phyloP scores from a whole-genome alignment of 2,888 invertebrate genomes.

The Sinopyrophorus schimmeli region DNA sequence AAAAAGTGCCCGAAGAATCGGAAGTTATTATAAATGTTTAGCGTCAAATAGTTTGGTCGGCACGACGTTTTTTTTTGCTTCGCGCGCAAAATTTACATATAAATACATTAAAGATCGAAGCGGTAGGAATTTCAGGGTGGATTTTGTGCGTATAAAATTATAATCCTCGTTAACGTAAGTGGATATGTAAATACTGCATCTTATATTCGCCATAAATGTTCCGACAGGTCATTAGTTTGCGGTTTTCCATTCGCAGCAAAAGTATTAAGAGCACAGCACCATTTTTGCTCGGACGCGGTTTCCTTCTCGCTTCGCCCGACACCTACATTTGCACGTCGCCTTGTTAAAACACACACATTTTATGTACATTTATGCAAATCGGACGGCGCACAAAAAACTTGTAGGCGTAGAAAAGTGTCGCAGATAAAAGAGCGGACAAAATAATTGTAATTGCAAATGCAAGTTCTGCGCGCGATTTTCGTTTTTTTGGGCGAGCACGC shows the following conservation, averaged over 20 bases:
- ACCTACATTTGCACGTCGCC: slow-evolving; percentile 33
- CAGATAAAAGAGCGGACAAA: slow-evolving; percentile 29
- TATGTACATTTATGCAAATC: slow-evolving; percentile 36
- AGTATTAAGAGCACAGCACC: slow-evolving; percentile 1
- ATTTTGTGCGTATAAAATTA: too few species aligned
- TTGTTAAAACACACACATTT: slow-evolving; percentile 36
- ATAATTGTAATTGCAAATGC: slow-evolving; percentile 36
- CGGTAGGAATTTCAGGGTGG: too few species aligned
- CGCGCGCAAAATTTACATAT: too few species aligned
- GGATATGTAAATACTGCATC: slow-evolving; percentile 34
- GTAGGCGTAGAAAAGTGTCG: slow-evolving; percentile 34
- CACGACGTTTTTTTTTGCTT: too few species aligned
- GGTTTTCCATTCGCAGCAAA: slow-evolving; percentile 9
- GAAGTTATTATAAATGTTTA: too few species aligned
- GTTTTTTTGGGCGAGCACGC: slow-evolving; percentile 11
- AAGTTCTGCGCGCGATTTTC: slow-evolving; percentile 23
- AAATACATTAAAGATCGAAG: too few species aligned
- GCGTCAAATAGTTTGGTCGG: too few species aligned
- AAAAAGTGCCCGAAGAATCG: too few species aligned
- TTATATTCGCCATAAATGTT: slow-evolving; percentile 34
- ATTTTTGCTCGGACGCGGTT: slow-evolving; percentile 11
- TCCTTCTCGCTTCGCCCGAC: slow-evolving; percentile 17
- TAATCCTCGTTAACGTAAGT: too few species aligned
- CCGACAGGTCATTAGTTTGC: slow-evolving; percentile 32
- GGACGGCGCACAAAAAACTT: slow-evolving; percentile 21